Conservation (phyloP, 2,888 invertebrate species). For the Limnephilus lunatus region DNA sequence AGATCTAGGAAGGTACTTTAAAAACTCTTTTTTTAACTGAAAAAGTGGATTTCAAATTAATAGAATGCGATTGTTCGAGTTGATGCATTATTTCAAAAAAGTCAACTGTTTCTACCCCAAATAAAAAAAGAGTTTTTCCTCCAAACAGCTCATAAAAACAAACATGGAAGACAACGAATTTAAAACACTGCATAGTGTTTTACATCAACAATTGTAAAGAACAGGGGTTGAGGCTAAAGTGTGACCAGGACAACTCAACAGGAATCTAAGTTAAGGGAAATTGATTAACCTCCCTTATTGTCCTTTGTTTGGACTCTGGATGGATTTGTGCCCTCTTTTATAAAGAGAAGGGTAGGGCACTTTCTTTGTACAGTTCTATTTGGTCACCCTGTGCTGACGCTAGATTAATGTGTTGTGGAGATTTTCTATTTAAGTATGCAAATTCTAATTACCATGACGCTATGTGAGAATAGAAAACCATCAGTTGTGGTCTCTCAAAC, state of each 20-base stretch:
- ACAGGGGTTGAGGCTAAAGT: background rate
- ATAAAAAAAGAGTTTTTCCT: background rate
- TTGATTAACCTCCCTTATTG: conserved; percentile 42
- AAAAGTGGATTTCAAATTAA: too few species aligned
- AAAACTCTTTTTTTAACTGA: too few species aligned
- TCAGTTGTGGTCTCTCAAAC: background rate
- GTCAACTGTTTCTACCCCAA: background rate
- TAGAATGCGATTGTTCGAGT: too few species aligned
- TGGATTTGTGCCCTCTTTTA: conserved; percentile 3
- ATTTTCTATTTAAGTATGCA: background rate
- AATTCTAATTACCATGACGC: background rate
- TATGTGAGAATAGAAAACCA: background rate
- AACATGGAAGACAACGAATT: background rate
- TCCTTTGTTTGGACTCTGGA: conserved; percentile 4
- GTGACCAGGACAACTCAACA: background rate
- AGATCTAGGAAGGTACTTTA: too few species aligned
- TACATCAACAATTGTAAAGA: background rate
- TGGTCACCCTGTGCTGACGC: background rate
- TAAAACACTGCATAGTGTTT: background rate
- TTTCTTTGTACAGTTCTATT: background rate
- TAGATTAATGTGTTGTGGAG: background rate
- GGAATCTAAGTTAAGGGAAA: conserved; percentile 20
- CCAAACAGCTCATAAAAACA: background rate
- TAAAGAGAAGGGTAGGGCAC: background rate
- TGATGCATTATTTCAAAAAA: background rate